These are phyloP conservation scores for Drosophila nr. perissopoda DNA, from an alignment of 2,888 invertebrate species.

Conservation along the genomic window DNA sequence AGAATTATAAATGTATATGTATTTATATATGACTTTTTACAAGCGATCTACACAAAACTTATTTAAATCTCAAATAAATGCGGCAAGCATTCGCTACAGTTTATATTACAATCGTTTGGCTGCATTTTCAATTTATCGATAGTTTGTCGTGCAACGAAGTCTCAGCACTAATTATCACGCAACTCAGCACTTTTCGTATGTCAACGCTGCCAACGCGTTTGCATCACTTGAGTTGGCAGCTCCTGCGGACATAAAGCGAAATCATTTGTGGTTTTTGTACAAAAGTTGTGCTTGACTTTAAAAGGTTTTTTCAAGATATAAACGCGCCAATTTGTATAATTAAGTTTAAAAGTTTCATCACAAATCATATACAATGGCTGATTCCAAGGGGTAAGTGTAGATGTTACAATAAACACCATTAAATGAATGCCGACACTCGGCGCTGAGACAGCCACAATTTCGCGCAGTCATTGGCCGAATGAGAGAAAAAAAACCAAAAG, in stretches of 20 bases:
- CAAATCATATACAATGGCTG: constrained; percentile 79
- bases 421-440: constrained; percentile 71
- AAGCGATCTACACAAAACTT: constrained; percentile 46
- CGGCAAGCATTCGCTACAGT: neutral
- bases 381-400: constrained; percentile 84
- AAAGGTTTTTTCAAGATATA: constrained; percentile 36
- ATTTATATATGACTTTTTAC: constrained; percentile 68
- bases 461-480: constrained; percentile 79
- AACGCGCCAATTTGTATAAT: constrained; percentile 51
- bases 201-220: constrained; percentile 43
- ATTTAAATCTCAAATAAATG: constrained; percentile 9
- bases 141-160: neutral
- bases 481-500: constrained; percentile 52
- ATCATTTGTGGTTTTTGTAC: constrained; percentile 65
- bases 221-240: constrained; percentile 49
- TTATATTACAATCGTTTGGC: neutral
- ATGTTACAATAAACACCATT: constrained; percentile 9
- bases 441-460: constrained; percentile 74
- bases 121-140: constrained; percentile 37
- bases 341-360: constrained; percentile 68
- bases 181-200: constrained; percentile 61
- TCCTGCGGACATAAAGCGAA: constrained; percentile 45
- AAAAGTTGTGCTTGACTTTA: constrained; percentile 55
- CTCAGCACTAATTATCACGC: constrained; percentile 57
- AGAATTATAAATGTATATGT: constrained; percentile 63